phyloP scores from a whole-genome alignment of 1,140 invertebrate genomes.

The Micrasema minimum region DNA sequence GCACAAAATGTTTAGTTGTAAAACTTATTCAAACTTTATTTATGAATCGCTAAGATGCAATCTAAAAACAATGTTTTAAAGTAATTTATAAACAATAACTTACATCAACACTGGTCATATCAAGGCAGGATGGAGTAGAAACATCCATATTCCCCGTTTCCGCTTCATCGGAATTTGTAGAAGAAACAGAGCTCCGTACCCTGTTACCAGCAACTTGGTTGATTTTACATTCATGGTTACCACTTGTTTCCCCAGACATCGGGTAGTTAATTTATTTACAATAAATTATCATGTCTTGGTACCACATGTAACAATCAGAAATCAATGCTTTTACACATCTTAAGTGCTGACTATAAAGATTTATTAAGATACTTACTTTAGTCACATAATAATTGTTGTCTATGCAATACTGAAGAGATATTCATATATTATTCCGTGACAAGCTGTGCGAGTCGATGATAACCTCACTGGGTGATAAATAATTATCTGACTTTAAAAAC shows the following conservation, averaged over 20 bases:
- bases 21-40: too few relatives aligned
- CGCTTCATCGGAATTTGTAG: conserved; percentile 23
- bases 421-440: background rate
- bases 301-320: background rate
- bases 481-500: conserved; percentile 1
- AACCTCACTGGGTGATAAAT: conserved; percentile 19
- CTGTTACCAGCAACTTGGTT: background rate
- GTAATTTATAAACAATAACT: conserved; percentile 49
- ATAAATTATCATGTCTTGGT: background rate
- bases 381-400: background rate
- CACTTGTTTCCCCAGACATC: conserved; percentile 1
- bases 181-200: background rate
- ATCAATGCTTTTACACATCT: too few relatives aligned
- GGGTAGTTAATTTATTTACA: background rate
- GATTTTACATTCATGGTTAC: background rate
- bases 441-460: conserved; percentile 15
- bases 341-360: too few relatives aligned
- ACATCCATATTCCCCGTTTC: conserved; percentile 57
- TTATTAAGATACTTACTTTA: background rate
- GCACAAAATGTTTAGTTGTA: too few relatives aligned
- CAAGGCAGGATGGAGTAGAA: conserved; percentile 61
- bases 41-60: too few relatives aligned
- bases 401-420: conserved; percentile 1
- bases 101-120: conserved; percentile 64
- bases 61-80: too few relatives aligned